Conservation (phyloP, 2,113 vertebrate genomes). For the Dicrurus megarhynchus region DNA sequence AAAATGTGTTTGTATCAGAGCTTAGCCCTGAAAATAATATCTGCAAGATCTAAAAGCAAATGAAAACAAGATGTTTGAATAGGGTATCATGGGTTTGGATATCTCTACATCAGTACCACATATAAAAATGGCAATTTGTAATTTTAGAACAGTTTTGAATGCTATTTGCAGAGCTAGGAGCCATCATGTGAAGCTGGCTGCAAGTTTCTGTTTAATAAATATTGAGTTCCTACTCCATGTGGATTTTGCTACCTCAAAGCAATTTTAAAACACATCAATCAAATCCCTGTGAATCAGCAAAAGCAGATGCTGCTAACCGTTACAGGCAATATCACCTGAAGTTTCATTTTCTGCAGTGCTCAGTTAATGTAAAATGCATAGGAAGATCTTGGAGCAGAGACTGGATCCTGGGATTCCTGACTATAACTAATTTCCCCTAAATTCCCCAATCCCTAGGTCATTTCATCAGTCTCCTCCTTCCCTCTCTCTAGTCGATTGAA, state of each 20-base stretch:
- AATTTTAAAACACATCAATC: constrained; percentile 45
- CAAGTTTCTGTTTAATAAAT: constrained; percentile 16
- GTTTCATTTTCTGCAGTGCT: constrained; percentile 8
- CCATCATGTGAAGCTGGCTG: not conserved
- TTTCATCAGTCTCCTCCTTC: not conserved
- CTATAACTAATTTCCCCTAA: not conserved
- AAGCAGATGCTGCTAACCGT: constrained; percentile 42
- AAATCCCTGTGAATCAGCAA: constrained; percentile 45
- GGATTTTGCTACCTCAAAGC: constrained; percentile 41
- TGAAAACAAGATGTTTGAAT: not conserved
- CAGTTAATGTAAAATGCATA: constrained; percentile 19
- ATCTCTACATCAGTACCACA: not conserved
- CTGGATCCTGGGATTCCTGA: not conserved
- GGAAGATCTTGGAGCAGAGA: not conserved
- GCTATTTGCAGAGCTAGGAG: not conserved
- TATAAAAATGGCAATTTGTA: not conserved
- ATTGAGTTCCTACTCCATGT: not conserved
- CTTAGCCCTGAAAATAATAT: not conserved
- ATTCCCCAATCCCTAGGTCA: not conserved
- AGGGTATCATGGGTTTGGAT: not conserved
- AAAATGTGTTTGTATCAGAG: not conserved
- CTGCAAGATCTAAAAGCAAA: not conserved
- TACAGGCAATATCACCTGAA: constrained; percentile 1
- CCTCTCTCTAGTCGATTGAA: not conserved
- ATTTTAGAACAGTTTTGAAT: not conserved